phyloP scores from a whole-genome alignment of 2,113 vertebrate genomes.

The Gorsachius goisagi region DNA sequence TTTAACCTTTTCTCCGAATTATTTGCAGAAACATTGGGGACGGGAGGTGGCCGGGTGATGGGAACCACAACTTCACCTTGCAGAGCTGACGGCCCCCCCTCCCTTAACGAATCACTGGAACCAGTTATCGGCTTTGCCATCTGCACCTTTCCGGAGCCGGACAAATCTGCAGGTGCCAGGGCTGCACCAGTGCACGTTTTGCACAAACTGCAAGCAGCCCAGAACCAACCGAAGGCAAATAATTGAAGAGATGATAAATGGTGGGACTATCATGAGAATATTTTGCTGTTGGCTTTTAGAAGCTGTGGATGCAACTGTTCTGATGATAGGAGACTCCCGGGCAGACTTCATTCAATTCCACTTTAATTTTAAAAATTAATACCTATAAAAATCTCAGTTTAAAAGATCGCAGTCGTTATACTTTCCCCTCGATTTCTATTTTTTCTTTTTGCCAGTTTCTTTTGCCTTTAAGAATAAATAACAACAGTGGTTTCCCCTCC shows the following conservation, averaged over 20 bases:
- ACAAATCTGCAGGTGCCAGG: rapidly evolving
- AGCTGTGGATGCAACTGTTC: background rate
- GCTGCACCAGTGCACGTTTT: too few species aligned
- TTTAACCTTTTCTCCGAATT: background rate
- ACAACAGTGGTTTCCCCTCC: background rate
- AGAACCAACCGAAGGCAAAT: background rate
- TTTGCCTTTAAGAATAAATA: background rate
- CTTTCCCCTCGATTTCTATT: background rate
- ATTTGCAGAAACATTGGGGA: background rate
- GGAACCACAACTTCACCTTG: background rate
- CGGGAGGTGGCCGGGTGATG: rapidly evolving
- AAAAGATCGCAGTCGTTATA: background rate
- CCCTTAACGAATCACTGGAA: rapidly evolving
- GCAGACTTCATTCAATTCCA: background rate
- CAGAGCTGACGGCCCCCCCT: background rate
- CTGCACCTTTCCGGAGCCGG: rapidly evolving
- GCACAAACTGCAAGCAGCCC: background rate
- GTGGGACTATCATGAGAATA: rapidly evolving
- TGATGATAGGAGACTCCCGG: rapidly evolving
- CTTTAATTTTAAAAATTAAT: background rate
- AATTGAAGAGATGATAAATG: rapidly evolving
- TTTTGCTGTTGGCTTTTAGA: background rate
- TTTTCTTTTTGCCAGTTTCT: background rate
- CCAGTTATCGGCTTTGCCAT: background rate
- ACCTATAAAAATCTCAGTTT: background rate